Evolutionary conservation across 2,888 invertebrate genomes (phyloP).

Genomic region (Coremacera marginata): DNA sequence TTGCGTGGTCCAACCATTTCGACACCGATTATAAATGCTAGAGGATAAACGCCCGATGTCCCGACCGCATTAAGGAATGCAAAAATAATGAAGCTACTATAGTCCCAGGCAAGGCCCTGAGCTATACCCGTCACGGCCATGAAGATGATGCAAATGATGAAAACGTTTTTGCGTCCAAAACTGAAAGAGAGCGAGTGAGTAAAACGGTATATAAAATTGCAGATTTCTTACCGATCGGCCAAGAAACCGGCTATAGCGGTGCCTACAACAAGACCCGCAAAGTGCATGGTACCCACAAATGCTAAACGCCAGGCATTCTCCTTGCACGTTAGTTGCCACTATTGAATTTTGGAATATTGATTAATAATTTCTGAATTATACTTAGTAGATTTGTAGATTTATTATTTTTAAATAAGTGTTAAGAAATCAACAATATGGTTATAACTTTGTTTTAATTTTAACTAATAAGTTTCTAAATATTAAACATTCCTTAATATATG

Average conservation of each 20-base stretch:
- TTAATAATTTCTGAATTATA: too few relatives aligned
- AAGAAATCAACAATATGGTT: too few relatives aligned
- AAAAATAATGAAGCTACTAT: constrained; percentile 71
- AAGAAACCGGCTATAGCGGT: constrained; percentile 73
- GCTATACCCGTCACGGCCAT: constrained; percentile 73
- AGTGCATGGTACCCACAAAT: constrained; percentile 74
- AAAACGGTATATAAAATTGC: background rate
- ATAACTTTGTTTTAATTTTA: too few relatives aligned
- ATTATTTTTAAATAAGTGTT: too few relatives aligned
- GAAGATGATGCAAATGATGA: constrained; percentile 72
- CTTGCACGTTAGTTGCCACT: constrained; percentile 74
- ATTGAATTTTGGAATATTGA: too few relatives aligned
- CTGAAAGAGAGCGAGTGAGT: constrained; percentile 58
- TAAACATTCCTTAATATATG: too few relatives aligned
- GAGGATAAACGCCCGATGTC: constrained; percentile 74
- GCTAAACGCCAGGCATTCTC: constrained; percentile 75
- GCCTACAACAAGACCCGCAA: constrained; percentile 75
- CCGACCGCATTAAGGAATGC: constrained; percentile 74
- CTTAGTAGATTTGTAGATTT: too few relatives aligned
- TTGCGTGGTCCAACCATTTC: constrained; percentile 76
- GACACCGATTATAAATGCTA: constrained; percentile 75
- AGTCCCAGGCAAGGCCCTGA: constrained; percentile 72
- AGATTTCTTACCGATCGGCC: constrained; percentile 72
- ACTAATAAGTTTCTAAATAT: too few relatives aligned
- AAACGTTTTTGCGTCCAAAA: constrained; percentile 74